Percentiles rank a stretch among this genome's conserved stretches.
Conservation (phyloP, 2,797 vertebrate species). For the Girardinus metallicus region DNA sequence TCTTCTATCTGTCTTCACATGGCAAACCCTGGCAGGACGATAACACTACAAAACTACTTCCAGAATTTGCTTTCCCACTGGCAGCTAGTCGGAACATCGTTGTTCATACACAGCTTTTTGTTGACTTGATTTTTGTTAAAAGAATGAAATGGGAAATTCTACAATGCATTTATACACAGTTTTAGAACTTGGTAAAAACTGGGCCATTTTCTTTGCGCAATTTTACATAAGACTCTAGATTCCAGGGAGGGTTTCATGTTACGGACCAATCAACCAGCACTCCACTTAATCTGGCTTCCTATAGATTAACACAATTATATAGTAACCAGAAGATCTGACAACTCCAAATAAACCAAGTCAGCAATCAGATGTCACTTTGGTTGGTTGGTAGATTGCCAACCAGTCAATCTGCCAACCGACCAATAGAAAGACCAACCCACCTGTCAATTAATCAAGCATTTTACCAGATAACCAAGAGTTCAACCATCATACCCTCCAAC, state of each 20-base stretch:
- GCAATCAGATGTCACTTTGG: neutral
- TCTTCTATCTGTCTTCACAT: neutral
- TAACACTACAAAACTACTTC: neutral
- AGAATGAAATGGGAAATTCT: neutral
- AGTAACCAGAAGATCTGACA: neutral
- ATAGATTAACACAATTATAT: neutral
- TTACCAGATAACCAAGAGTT: neutral
- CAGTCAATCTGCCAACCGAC: neutral
- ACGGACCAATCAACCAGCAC: neutral
- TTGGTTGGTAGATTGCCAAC: no score
- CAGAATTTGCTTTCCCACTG: neutral
- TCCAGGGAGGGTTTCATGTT: neutral
- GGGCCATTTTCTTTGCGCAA: neutral
- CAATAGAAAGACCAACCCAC: neutral
- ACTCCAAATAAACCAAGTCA: neutral
- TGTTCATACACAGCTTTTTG: neutral
- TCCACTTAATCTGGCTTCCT: neutral
- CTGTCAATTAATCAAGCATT: neutral
- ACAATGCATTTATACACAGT: neutral
- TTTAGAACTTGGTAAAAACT: neutral
- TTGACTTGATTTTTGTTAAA: neutral
- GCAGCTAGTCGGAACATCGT: neutral
- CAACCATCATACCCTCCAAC: neutral
- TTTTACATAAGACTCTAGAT: neutral
- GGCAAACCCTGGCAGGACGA: neutral